These are phyloP conservation scores for Synanceia verrucosa DNA, from an alignment of 2,797 vertebrate species.

Conservation along the genomic window DNA sequence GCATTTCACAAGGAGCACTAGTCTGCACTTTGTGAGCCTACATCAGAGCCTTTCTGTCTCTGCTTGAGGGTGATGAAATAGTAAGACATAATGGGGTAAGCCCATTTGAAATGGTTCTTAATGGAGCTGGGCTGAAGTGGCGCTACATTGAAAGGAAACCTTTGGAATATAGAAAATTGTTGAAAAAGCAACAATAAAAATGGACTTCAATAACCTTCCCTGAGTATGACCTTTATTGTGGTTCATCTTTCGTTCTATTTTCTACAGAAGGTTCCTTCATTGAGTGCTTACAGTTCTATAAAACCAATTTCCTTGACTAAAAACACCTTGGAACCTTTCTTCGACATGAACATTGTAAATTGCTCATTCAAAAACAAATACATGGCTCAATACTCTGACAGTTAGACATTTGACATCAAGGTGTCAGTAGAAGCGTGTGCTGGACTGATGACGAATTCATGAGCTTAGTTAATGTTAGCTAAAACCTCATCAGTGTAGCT, in stretches of 20 bases:
- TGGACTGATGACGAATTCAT: slow-evolving; percentile 23
- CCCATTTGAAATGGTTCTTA: slow-evolving; percentile 60
- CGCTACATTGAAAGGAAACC: neutral
- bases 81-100: slow-evolving; percentile 54
- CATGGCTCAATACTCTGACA: neutral
- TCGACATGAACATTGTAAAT: slow-evolving; percentile 1
- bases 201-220: neutral
- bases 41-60: slow-evolving; percentile 54
- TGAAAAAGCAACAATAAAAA: slow-evolving; percentile 8
- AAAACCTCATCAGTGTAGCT: slow-evolving; percentile 13
- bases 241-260: neutral
- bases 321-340: neutral
- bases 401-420: slow-evolving; percentile 18
- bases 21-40: slow-evolving; percentile 48
- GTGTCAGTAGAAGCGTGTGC: neutral
- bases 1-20: slow-evolving; percentile 30
- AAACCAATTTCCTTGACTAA: neutral
- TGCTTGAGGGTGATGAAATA: slow-evolving; percentile 48
- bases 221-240: slow-evolving; percentile 4
- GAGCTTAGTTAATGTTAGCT: slow-evolving; percentile 5
- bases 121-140: slow-evolving; percentile 28
- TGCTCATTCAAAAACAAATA: slow-evolving; percentile 9
- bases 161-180: slow-evolving; percentile 3
- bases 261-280: neutral
- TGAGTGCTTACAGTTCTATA: neutral